Conservation (phyloP, 2,888 invertebrate species). For the Caenorhabditis sp. region DNA sequence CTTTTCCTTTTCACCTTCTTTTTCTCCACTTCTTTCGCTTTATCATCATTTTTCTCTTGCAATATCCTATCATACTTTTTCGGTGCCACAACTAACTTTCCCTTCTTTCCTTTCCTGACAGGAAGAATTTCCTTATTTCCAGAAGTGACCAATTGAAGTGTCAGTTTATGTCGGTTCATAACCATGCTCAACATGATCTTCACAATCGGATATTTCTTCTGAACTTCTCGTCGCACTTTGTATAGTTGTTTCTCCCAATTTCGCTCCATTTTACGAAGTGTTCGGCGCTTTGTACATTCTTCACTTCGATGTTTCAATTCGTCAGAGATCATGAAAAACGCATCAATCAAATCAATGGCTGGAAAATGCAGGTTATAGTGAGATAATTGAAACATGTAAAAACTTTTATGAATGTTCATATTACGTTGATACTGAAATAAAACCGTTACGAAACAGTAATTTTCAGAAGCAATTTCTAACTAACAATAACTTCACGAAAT, state of each 20-base stretch:
- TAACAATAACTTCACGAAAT: too few relatives aligned
- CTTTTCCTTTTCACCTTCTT: conserved; percentile 7
- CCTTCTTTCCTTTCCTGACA: not conserved
- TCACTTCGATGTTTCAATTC: not conserved
- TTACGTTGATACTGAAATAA: too few relatives aligned
- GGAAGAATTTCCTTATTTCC: not conserved
- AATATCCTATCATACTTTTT: not conserved
- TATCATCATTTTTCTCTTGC: not conserved
- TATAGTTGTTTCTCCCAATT: not conserved
- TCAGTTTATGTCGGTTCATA: conserved; percentile 8
- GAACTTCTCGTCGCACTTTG: not conserved
- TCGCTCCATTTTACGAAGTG: not conserved
- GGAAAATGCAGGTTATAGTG: not conserved
- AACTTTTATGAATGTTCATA: too few relatives aligned
- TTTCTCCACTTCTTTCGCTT: not conserved
- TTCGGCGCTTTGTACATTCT: not conserved
- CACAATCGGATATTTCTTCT: not conserved
- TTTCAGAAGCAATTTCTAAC: too few relatives aligned
- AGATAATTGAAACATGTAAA: too few relatives aligned
- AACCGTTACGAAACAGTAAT: too few relatives aligned
- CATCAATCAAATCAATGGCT: not conserved
- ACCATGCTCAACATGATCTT: conserved; percentile 6
- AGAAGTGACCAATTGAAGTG: not conserved
- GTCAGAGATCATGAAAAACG: not conserved
- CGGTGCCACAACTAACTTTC: not conserved